Percentiles rank a stretch among this genome's conserved stretches.
These are phyloP conservation scores for Heteractis magnifica DNA, from an alignment of 92 coral and sea anemone genomes.

Conservation along the genomic window DNA sequence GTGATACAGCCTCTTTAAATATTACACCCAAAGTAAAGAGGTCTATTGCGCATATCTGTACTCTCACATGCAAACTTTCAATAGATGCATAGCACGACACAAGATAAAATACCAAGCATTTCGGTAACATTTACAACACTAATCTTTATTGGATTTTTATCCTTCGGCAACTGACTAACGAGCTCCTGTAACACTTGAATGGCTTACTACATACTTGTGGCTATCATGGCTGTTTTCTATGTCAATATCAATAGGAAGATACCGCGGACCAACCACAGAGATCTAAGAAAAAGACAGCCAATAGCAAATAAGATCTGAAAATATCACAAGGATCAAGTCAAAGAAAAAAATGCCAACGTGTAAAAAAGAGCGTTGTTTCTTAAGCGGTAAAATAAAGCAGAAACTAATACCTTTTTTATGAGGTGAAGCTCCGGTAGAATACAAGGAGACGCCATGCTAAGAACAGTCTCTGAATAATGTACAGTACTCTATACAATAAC, in stretches of 20 bases:
- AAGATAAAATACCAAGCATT: no score
- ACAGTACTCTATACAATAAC: conserved; percentile 53
- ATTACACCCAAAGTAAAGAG: no score
- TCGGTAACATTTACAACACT: no score
- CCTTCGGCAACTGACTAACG: no score
- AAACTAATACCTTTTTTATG: conserved; percentile 69
- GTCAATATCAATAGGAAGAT: conserved; percentile 81
- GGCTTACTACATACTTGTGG: background rate
- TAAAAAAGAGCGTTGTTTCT: no score
- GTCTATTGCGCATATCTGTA: no score
- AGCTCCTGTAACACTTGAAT: background rate
- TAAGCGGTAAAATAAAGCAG: background rate
- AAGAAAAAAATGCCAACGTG: background rate
- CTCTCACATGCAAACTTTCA: no score
- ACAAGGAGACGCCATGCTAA: conserved; percentile 83
- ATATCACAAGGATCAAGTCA: background rate
- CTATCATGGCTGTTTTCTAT: conserved; percentile 44
- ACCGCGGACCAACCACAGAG: conserved; percentile 78
- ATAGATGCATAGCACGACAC: no score
- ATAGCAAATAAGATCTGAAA: background rate
- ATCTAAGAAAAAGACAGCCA: conserved; percentile 47
- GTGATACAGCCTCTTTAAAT: no score
- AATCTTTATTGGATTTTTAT: no score
- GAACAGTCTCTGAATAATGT: conserved; percentile 67
- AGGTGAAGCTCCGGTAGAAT: conserved; percentile 79